A percentile compares a stretch with the other conserved stretches of the same genome.
Conservation (phyloP, 2,113 vertebrate genomes). For the Heliornis fulica region DNA sequence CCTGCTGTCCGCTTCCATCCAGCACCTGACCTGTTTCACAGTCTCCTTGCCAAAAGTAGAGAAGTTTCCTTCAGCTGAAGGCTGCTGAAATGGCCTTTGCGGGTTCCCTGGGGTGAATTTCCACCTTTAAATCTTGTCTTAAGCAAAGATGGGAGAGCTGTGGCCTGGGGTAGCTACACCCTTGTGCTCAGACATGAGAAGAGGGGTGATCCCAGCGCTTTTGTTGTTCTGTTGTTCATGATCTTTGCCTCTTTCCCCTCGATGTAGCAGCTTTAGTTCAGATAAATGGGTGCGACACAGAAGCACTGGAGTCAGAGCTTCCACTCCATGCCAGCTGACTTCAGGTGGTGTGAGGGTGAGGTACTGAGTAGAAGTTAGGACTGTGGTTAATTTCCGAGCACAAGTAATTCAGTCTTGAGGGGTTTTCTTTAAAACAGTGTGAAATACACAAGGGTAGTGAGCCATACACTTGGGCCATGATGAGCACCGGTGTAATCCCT, state of each 20-base stretch:
- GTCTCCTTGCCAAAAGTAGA: background rate
- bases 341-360: background rate
- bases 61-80: background rate
- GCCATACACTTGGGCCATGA: background rate
- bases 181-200: background rate
- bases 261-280: background rate
- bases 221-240: rapidly evolving
- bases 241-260: background rate
- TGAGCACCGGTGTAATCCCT: background rate
- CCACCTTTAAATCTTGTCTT: background rate
- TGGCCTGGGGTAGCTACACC: background rate
- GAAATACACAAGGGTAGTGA: background rate
- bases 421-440: background rate
- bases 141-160: background rate
- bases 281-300: background rate
- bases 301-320: background rate
- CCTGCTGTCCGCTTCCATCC: background rate
- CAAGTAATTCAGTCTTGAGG: background rate
- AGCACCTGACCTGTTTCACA: background rate
- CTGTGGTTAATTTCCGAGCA: rapidly evolving
- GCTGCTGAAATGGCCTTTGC: background rate
- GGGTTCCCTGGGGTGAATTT: background rate
- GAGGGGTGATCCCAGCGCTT: background rate
- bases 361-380: background rate
- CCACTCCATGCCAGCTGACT: rapidly evolving